Evolutionary conservation across 1,140 invertebrate species (phyloP), one percentile per base, ranked within the genome.

Genomic region (Ceratosolen solmsi): DNA sequence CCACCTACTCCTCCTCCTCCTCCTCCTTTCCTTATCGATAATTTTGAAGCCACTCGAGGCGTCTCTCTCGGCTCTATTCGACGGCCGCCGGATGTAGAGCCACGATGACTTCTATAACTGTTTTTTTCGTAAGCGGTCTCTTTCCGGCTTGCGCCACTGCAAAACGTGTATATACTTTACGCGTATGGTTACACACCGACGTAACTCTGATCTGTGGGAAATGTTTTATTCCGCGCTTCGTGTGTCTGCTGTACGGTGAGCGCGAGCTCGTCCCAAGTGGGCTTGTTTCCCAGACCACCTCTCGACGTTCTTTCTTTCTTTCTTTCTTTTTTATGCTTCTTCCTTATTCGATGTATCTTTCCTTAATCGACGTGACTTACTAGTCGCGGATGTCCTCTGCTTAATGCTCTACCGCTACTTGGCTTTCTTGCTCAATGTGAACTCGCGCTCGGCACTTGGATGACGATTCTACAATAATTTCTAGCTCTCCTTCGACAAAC

Each of bases 161-260:
- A 38, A 63, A 25, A 83, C 46, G 22, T 60, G 51, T 71, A 36
- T 83, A 80, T 83, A 83, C 71, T 84, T 80, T 81, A 84, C 75
- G 80, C 75, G 73, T 82, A 84, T 82, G 79, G 72, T 74, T 54
- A 25, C 72, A 65, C 79, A 71, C 51, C 51, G 80, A 68, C 41
- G 71, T 79, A 54, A 30, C 71, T 86, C 81, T 82, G 85, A 89
- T 87, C 85, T 85, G 87, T 87, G 86, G 86, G 86, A 89, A 89
- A 89, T 87, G 83, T 85, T 84, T 86, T 82, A 84, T 82, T 79
- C 71, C 73, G 77, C 79, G 77, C 54, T 60, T 68, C 65, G 38
- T 41, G 41, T 27, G 71, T 65, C 71, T 49, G n/a, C 27, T 54
- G 49, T 27, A 56, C 65, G 51, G n/a, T 5, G 56, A 49, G 9